Evolutionary conservation across 37 sponge, comb jelly and placozoan species (phyloP).

Genomic region (Ianthella basta): DNA sequence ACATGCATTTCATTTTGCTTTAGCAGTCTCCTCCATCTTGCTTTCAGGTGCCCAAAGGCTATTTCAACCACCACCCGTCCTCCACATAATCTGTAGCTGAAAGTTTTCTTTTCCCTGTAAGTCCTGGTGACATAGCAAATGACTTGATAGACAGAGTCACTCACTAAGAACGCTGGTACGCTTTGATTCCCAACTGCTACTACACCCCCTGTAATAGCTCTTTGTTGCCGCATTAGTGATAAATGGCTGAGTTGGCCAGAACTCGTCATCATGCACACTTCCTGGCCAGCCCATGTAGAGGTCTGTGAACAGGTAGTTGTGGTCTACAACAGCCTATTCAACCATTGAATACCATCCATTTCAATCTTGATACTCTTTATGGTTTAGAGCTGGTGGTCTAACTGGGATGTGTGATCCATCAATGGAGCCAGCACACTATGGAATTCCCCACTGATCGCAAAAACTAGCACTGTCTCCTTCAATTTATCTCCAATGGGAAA

Average conservation of each 20-base stretch:
- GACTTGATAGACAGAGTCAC: slow-evolving; percentile 8
- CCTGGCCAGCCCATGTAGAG: neutral
- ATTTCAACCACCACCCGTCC: slow-evolving; percentile 17
- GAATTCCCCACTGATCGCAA: neutral
- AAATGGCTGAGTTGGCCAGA: neutral
- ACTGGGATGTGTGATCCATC: slow-evolving; percentile 25
- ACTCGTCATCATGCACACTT: slow-evolving; percentile 11
- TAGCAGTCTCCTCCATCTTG: slow-evolving; percentile 14
- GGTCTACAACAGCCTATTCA: neutral
- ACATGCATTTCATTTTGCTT: neutral
- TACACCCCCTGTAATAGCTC: neutral
- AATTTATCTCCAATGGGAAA: neutral
- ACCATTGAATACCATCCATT: neutral
- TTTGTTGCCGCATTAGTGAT: too few species aligned
- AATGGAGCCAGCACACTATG: slow-evolving; percentile 6
- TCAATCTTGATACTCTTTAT: neutral
- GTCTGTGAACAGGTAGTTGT: neutral
- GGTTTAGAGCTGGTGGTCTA: neutral
- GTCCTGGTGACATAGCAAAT: neutral
- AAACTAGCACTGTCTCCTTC: neutral
- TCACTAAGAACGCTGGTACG: neutral
- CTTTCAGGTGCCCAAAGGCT: slow-evolving; percentile 26
- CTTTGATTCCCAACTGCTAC: neutral
- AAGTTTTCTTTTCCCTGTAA: neutral
- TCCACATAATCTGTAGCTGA: slow-evolving; percentile 20